These are phyloP conservation scores for Prionailurus bengalensis DNA, from an alignment of 2,113 vertebrate species.

Conservation along the genomic window DNA sequence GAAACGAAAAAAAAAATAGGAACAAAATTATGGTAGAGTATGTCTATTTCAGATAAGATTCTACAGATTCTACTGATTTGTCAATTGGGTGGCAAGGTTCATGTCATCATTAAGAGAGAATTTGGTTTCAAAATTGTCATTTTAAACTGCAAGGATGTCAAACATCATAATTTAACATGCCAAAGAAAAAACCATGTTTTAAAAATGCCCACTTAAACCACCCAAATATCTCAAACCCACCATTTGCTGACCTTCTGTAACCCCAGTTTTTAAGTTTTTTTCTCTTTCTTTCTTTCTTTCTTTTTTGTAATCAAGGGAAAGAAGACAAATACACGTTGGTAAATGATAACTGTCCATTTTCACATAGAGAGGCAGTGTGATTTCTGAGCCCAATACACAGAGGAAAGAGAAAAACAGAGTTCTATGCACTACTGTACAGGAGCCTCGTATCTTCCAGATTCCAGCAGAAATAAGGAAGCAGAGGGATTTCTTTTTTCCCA, in stretches of 20 bases:
- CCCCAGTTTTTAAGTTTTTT: background rate
- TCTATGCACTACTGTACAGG: background rate
- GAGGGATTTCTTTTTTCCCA: background rate
- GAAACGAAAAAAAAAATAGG: background rate
- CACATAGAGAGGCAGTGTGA: background rate
- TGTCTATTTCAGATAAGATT: background rate
- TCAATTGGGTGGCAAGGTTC: background rate
- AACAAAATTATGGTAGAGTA: background rate
- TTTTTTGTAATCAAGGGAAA: background rate
- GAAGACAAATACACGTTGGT: background rate
- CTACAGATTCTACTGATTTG: background rate
- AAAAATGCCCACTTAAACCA: background rate
- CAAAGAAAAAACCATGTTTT: background rate
- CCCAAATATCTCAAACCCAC: background rate
- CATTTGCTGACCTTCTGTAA: background rate
- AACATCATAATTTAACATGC: background rate
- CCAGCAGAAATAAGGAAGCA: background rate
- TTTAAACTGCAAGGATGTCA: background rate
- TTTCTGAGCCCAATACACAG: background rate
- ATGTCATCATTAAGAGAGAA: background rate
- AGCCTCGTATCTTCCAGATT: background rate
- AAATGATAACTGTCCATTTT: background rate
- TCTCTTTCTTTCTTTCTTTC: background rate
- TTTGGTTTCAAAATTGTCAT: background rate
- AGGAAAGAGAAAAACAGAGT: background rate